Evolutionary conservation across 2,113 vertebrate species (phyloP).

Genomic region (Ochotona princeps): DNA sequence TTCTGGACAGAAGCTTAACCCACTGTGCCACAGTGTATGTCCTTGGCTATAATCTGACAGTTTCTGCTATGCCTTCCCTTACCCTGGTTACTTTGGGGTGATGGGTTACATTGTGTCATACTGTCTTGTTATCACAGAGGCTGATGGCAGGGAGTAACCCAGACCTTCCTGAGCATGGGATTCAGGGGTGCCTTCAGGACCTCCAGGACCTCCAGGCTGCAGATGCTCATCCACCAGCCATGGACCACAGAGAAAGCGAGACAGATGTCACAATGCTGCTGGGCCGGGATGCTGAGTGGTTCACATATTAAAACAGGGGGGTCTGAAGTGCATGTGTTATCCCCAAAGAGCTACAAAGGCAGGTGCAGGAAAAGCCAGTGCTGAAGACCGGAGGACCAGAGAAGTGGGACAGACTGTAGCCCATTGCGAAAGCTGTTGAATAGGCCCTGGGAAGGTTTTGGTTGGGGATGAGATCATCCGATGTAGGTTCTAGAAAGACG

Average conservation of each 20-base stretch:
- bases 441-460: neutral
- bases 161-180: neutral
- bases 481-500: constrained; percentile 40
- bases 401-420: neutral
- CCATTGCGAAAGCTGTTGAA: neutral
- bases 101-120: neutral
- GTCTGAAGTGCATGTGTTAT: neutral
- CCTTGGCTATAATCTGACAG: neutral
- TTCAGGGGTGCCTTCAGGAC: neutral
- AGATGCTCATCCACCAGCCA: neutral
- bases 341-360: neutral
- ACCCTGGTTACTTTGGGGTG: neutral
- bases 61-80: neutral
- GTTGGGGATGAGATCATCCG: constrained; percentile 20
- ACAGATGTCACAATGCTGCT: neutral
- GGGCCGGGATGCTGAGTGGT: neutral
- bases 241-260: neutral
- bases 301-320: neutral
- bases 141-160: neutral
- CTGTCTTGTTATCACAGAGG: constrained; percentile 1
- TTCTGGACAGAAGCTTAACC: no score
- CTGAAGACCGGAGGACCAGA: neutral
- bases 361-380: neutral
- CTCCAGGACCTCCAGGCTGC: neutral
- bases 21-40: no score